phyloP scores from a whole-genome alignment of 2,888 invertebrate genomes.

The Mayetiola destructor region DNA sequence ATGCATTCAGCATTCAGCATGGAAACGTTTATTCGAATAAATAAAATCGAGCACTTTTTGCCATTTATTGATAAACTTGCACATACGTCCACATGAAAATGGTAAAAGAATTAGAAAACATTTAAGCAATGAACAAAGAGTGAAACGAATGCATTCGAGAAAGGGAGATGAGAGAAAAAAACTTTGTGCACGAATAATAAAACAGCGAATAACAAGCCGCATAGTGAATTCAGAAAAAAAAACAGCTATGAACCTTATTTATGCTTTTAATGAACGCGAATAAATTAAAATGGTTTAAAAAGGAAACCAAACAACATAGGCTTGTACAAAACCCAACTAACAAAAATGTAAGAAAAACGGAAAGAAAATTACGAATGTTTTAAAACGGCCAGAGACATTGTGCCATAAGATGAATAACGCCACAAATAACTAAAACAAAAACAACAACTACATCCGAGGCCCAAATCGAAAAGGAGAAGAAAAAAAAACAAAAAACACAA shows the following conservation, averaged over 20 bases:
- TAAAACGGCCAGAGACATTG: not conserved
- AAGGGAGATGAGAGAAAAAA: not conserved
- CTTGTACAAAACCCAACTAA: too few species aligned
- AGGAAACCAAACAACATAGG: slow-evolving; percentile 6
- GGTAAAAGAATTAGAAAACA: slow-evolving; percentile 6
- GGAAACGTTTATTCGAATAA: slow-evolving; percentile 12
- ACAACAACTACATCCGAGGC: not conserved
- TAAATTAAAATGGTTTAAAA: slow-evolving; percentile 15
- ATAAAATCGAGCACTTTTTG: slow-evolving; percentile 12
- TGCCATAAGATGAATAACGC: not conserved
- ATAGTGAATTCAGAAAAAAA: slow-evolving; percentile 6
- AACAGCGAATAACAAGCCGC: slow-evolving; percentile 3
- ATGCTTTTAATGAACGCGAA: slow-evolving; percentile 15
- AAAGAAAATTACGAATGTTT: too few species aligned
- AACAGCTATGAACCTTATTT: slow-evolving; percentile 15
- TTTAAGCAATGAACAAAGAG: not conserved
- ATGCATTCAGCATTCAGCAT: too few species aligned
- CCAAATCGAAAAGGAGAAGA: too few species aligned
- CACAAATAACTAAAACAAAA: too few species aligned
- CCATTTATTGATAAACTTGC: slow-evolving; percentile 10
- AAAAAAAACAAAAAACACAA: slow-evolving; percentile 9
- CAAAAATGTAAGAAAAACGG: slow-evolving; percentile 1
- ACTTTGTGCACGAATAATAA: not conserved
- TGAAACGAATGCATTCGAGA: not conserved
- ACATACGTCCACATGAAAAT: slow-evolving; percentile 2